phyloP scores from a whole-genome alignment of 2,113 vertebrate species.

The Lepisosteus oculatus region DNA sequence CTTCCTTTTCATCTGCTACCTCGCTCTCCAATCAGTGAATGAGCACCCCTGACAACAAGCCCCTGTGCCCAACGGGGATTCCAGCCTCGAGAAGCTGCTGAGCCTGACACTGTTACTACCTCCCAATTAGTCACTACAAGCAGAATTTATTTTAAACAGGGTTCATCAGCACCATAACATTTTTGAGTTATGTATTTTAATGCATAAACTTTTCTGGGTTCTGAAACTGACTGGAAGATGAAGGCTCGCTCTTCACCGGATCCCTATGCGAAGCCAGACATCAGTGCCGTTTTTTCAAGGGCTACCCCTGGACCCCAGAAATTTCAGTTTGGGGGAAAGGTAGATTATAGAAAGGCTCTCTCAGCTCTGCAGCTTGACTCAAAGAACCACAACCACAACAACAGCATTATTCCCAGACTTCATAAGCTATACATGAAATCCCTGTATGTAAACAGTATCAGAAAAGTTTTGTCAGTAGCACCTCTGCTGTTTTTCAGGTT shows the following conservation, averaged over 20 bases:
- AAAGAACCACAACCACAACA: slow-evolving; percentile 44
- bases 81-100: slow-evolving; percentile 44
- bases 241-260: no score
- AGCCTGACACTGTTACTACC: slow-evolving; percentile 60
- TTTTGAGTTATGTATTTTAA: not conserved
- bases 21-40: slow-evolving; percentile 86
- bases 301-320: no score
- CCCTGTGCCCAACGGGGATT: slow-evolving; percentile 61
- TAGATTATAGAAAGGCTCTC: no score
- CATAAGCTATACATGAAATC: slow-evolving; percentile 58
- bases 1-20: slow-evolving; percentile 80
- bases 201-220: no score
- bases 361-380: slow-evolving; percentile 19
- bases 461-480: slow-evolving; percentile 32
- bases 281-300: no score
- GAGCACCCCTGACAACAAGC: slow-evolving; percentile 73
- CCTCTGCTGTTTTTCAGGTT: slow-evolving; percentile 32
- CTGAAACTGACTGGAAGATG: no score
- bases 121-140: slow-evolving; percentile 57
- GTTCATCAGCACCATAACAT: slow-evolving; percentile 8
- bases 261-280: no score
- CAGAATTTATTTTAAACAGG: slow-evolving; percentile 6
- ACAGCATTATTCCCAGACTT: slow-evolving; percentile 36
- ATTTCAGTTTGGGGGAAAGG: no score
- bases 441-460: slow-evolving; percentile 50